These are phyloP conservation scores for Anomalospiza imberbis DNA, from an alignment of 2,797 vertebrate species.

Conservation along the genomic window DNA sequence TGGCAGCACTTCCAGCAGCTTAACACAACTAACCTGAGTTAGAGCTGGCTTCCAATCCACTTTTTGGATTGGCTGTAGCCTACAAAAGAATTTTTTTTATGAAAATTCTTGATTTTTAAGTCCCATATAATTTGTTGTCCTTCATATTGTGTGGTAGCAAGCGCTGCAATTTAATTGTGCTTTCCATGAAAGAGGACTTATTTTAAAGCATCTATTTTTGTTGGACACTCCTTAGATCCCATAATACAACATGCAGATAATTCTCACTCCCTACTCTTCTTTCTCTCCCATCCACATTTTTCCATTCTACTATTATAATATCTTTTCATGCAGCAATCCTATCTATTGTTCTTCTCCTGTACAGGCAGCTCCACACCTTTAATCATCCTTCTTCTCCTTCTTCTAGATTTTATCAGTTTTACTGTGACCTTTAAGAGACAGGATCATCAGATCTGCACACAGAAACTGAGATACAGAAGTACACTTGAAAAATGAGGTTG, in stretches of 20 bases:
- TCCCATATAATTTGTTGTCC: not conserved
- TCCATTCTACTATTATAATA: not conserved
- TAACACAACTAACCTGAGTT: not conserved
- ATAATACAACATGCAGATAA: not conserved
- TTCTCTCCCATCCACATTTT: not conserved
- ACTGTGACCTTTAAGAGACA: conserved; percentile 5
- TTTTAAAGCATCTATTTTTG: not conserved
- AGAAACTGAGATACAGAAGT: not conserved
- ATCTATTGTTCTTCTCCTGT: not conserved
- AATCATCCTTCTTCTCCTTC: not conserved
- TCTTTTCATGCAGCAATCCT: not conserved
- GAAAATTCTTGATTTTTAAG: not conserved
- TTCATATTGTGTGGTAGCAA: not conserved
- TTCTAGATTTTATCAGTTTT: not conserved
- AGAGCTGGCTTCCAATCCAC: not conserved
- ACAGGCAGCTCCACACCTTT: not conserved
- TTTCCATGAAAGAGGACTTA: not conserved
- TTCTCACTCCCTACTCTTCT: not conserved
- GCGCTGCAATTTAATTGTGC: not conserved
- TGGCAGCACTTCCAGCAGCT: not conserved
- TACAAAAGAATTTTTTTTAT: not conserved
- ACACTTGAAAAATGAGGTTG: not conserved
- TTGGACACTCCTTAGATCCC: not conserved
- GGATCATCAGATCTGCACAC: conserved; percentile 1
- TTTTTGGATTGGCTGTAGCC: not conserved